Conservation (phyloP, 2,797 vertebrate genomes). For the Anniella stebbinsi region DNA sequence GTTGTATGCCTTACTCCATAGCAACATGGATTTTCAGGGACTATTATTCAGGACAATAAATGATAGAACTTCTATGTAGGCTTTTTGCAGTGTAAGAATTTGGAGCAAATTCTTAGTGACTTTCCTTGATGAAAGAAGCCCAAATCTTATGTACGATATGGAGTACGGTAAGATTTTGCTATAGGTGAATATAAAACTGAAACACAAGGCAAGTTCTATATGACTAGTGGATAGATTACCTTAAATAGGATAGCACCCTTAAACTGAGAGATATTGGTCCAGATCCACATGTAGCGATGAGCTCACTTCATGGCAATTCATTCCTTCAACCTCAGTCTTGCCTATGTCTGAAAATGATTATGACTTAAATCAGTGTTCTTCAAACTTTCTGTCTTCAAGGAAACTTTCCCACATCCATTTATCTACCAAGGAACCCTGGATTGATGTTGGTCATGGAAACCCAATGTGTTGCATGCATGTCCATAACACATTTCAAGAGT, state of each 20-base stretch:
- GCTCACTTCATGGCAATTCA: too few species aligned
- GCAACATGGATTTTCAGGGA: constrained; percentile 53
- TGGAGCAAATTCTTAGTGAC: background rate
- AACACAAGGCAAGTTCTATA: background rate
- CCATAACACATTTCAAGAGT: background rate
- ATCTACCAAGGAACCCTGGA: background rate
- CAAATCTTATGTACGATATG: background rate
- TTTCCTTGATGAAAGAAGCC: background rate
- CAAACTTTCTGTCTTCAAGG: too few species aligned
- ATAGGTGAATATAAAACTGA: background rate
- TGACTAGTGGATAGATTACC: background rate
- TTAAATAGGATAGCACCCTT: background rate
- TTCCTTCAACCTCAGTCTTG: background rate
- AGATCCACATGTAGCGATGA: background rate
- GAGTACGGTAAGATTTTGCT: background rate
- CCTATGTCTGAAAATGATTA: background rate
- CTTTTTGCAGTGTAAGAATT: background rate
- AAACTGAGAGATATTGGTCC: background rate
- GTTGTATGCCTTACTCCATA: constrained; percentile 66
- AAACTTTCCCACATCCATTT: too few species aligned
- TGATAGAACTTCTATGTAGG: background rate
- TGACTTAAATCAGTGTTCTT: too few species aligned
- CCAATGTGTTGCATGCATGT: background rate
- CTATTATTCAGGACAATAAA: background rate
- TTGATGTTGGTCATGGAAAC: background rate